Evolutionary conservation across 2,113 vertebrate genomes (phyloP).

Genomic region (Phylloscopus whistleri): DNA sequence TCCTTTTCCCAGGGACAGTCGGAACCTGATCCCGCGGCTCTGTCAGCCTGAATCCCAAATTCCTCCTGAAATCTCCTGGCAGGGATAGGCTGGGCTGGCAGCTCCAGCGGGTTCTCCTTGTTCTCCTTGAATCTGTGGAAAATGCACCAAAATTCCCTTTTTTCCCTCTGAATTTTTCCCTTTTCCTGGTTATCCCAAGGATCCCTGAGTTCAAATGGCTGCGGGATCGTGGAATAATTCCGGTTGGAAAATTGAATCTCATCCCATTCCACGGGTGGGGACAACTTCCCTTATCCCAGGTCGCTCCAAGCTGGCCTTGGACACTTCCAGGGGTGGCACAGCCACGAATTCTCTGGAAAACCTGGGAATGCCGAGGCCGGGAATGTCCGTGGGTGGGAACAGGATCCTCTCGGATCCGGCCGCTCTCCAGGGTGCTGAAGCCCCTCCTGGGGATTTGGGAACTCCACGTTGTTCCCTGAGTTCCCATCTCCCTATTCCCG

Average conservation of each 20-base stretch:
- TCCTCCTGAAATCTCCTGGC: conserved; percentile 41
- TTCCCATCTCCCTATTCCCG: accelerated
- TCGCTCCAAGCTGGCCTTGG: not conserved
- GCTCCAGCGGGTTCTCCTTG: not conserved
- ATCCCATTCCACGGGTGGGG: not conserved
- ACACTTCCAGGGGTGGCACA: not conserved
- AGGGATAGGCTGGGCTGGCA: not conserved
- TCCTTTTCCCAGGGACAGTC: not conserved
- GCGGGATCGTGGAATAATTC: not conserved
- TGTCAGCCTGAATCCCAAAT: not conserved
- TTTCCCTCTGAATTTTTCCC: not conserved
- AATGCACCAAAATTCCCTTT: not conserved
- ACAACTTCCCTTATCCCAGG: not conserved
- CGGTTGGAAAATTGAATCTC: not conserved
- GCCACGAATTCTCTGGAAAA: not conserved
- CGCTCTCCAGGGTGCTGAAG: conserved; percentile 60
- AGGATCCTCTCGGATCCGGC: not conserved
- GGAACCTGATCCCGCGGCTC: not conserved
- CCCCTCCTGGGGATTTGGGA: not conserved
- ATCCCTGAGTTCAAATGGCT: not conserved
- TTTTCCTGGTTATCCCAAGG: not conserved
- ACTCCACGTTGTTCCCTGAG: accelerated
- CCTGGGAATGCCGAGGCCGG: accelerated
- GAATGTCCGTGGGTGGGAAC: not conserved
- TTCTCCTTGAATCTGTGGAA: not conserved